Evolutionary conservation across 1,140 invertebrate genomes (phyloP), one percentile per base, ranked within the genome.

Genomic region (Mizuhopecten yessoensis): DNA sequence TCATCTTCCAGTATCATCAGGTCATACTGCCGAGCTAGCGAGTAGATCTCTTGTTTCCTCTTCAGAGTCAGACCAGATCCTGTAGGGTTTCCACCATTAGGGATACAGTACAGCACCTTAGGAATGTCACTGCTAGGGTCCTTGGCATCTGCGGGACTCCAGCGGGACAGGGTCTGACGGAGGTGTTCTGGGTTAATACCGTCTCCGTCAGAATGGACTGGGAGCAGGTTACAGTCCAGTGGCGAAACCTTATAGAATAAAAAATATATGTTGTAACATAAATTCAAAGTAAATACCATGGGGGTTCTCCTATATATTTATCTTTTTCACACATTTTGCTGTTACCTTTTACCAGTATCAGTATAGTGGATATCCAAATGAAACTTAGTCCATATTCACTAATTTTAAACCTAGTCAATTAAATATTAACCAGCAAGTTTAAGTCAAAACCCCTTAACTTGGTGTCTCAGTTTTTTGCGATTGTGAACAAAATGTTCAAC

Each of bases 1-100:
- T 98, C 98, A 94, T 98, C 98, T 95, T 98, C 98, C 0, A 98
- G 94, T 90, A 98, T 98, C 0, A 98, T 93, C 36, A 98, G 97
- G 96, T 98, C 97, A 95, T 98, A 98, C 94, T 97, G 97, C 95
- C 97, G 98, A 33, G 98, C 98, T 93, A 98, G 97, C 34, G 94
- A 91, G 89, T 98, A 98, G 42, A 98, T 98, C 96, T 97, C 97
- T 90, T 97, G 97, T 87, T 98, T 97, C 91, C 98, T 97, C 34
- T 97, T 97, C n/a, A 97, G 95, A 0, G 97, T 96, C 75, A 98
- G 96, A 11, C 97, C 97, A 17, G 97, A 96, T 11, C 98, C 98
- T 0, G 97, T 98, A 9, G 98, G 98, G 96, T 98, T 98, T 23
- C 97, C 96, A 34, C 97, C 97, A 91, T 97, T 97, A 9, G 97